These are phyloP conservation scores for Sminthurides bifidus DNA, from an alignment of 1,140 invertebrate genomes.

Conservation along the genomic window DNA sequence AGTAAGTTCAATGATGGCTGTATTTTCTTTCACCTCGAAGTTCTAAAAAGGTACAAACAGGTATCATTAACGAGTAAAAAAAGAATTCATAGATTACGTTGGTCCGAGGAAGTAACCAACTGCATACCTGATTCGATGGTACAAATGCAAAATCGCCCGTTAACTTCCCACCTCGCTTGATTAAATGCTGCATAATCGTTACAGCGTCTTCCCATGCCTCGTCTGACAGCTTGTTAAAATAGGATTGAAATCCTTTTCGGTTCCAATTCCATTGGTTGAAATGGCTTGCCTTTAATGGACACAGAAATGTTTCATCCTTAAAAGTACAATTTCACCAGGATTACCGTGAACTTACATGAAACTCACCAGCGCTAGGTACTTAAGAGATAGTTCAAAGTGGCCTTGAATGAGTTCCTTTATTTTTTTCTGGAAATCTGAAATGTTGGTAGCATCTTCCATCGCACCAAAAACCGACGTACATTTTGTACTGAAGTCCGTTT, in stretches of 20 bases:
- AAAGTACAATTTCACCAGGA: background rate
- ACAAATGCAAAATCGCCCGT: too few relatives aligned
- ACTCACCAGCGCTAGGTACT: slow-evolving; percentile 52
- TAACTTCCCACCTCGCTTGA: slow-evolving; percentile 50
- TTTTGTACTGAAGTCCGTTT: too few relatives aligned
- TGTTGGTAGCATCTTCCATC: background rate
- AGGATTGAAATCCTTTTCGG: slow-evolving; percentile 58
- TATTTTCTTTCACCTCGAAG: too few relatives aligned
- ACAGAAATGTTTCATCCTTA: background rate
- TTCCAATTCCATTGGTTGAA: slow-evolving; percentile 65
- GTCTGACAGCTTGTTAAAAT: slow-evolving; percentile 61
- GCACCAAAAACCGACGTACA: too few relatives aligned
- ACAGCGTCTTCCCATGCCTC: slow-evolving; percentile 58
- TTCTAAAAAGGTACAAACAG: too few relatives aligned
- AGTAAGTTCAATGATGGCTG: too few relatives aligned
- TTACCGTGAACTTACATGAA: background rate
- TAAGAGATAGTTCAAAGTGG: slow-evolving; percentile 55
- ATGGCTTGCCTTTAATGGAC: slow-evolving; percentile 45
- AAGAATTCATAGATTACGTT: too few relatives aligned
- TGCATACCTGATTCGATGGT: too few relatives aligned
- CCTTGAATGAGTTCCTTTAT: slow-evolving; percentile 51
- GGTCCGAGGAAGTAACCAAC: too few relatives aligned
- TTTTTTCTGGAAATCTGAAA: too few relatives aligned
- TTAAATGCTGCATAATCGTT: slow-evolving; percentile 59
- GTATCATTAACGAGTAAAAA: too few relatives aligned